A percentile compares a stretch with the other conserved stretches of the same genome.
phyloP scores from a whole-genome alignment of 1,140 invertebrate species.

The Bactericera cockerelli region DNA sequence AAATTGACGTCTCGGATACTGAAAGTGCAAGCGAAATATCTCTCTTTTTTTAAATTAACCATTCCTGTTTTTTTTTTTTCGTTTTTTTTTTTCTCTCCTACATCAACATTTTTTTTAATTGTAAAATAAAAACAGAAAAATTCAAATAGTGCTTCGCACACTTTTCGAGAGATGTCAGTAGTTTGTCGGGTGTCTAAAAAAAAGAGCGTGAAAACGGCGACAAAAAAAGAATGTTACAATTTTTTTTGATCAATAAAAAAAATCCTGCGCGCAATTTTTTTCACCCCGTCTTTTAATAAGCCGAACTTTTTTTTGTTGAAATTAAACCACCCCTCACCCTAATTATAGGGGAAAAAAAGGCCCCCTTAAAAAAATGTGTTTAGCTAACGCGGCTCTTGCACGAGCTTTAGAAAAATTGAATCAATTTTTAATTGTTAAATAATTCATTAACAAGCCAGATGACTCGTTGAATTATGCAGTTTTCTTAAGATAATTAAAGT shows the following conservation, averaged over 20 bases:
- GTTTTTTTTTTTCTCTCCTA: no score
- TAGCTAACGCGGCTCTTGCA: background rate
- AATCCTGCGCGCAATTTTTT: constrained; percentile 8
- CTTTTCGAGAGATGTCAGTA: constrained; percentile 2
- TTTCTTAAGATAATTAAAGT: no score
- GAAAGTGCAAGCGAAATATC: no score
- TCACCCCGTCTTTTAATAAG: background rate
- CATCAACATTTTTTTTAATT: background rate
- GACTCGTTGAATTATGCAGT: no score
- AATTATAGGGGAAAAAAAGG: background rate
- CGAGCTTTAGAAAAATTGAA: no score
- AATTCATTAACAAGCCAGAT: no score
- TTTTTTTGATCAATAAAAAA: constrained; percentile 8
- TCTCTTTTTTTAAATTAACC: no score
- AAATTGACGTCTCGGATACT: no score
- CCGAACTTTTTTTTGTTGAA: constrained; percentile 6
- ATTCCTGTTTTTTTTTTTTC: background rate
- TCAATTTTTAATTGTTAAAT: no score
- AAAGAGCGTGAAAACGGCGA: background rate
- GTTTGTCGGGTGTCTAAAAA: constrained; percentile 9
- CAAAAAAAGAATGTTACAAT: constrained; percentile 1
- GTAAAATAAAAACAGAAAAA: background rate
- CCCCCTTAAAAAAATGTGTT: background rate
- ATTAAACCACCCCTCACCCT: constrained; percentile 3
- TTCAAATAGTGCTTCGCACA: background rate